These are phyloP conservation scores for Coptodon bakossiorum DNA, from an alignment of 2,113 vertebrate species.

Conservation along the genomic window DNA sequence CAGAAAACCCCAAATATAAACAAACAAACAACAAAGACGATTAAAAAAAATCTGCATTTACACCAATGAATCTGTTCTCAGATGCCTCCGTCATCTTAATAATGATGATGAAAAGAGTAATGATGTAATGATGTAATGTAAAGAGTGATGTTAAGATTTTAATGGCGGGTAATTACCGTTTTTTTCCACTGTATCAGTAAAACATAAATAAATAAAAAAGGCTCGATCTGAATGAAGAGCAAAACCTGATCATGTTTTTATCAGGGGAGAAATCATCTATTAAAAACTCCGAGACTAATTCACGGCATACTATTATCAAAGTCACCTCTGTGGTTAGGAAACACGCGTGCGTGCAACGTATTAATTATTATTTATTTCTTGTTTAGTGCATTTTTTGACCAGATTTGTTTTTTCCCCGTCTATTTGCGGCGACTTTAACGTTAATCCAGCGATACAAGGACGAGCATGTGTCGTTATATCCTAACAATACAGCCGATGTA, in stretches of 20 bases:
- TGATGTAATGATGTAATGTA: background rate
- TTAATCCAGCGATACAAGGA: background rate
- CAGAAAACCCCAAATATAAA: background rate
- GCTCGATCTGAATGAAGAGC: background rate
- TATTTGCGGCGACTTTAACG: background rate
- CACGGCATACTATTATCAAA: background rate
- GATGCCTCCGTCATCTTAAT: background rate
- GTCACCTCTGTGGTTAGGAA: background rate
- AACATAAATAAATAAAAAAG: background rate
- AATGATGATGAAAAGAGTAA: background rate
- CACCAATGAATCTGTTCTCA: background rate
- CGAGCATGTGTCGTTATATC: background rate
- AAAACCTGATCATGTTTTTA: background rate
- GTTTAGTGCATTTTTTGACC: background rate
- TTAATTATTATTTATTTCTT: background rate
- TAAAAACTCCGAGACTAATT: background rate
- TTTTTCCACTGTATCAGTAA: background rate
- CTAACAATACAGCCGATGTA: background rate
- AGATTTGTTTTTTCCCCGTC: background rate
- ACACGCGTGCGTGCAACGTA: background rate
- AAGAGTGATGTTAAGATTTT: background rate
- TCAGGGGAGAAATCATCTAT: background rate
- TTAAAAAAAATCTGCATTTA: background rate
- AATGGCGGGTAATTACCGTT: background rate
- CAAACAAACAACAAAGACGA: background rate